A percentile compares a stretch with the other conserved stretches of the same genome.
phyloP scores from a whole-genome alignment of 2,797 vertebrate species.

The Dicrostonyx torquatus region DNA sequence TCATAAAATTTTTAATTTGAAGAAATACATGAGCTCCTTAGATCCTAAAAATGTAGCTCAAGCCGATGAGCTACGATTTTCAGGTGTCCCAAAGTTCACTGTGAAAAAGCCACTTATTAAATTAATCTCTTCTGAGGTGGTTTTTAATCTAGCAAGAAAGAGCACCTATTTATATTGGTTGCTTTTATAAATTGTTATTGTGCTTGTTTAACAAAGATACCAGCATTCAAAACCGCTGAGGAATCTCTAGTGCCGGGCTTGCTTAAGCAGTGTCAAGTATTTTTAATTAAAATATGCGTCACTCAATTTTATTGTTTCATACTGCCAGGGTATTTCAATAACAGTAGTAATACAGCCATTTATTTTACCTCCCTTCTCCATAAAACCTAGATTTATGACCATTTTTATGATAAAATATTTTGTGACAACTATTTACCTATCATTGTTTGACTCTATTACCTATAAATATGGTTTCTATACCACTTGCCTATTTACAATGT shows the following conservation, averaged over 20 bases:
- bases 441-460: conserved; percentile 83
- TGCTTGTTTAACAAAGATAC: conserved; percentile 66
- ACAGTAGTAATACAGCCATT: conserved; percentile 60
- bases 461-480: conserved; percentile 85
- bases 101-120: conserved; percentile 67
- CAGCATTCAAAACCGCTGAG: conserved; percentile 63
- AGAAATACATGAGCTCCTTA: conserved; percentile 63
- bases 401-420: conserved; percentile 77
- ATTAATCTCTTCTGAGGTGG: conserved; percentile 62
- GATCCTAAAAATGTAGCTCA: conserved; percentile 72
- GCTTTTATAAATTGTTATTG: conserved; percentile 55
- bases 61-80: conserved; percentile 74
- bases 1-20: conserved; percentile 64
- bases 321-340: conserved; percentile 79
- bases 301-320: conserved; percentile 76
- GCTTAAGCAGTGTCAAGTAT: conserved; percentile 76
- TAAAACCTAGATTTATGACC: conserved; percentile 77
- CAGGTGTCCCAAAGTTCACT: conserved; percentile 49
- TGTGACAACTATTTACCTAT: conserved; percentile 78
- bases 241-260: conserved; percentile 69
- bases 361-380: conserved; percentile 71
- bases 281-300: conserved; percentile 79
- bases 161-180: conserved; percentile 56
- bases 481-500: conserved; percentile 87
- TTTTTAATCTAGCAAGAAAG: conserved; percentile 68